These are phyloP conservation scores for Lucilia sericata DNA, from an alignment of 1,140 invertebrate species.

Conservation along the genomic window DNA sequence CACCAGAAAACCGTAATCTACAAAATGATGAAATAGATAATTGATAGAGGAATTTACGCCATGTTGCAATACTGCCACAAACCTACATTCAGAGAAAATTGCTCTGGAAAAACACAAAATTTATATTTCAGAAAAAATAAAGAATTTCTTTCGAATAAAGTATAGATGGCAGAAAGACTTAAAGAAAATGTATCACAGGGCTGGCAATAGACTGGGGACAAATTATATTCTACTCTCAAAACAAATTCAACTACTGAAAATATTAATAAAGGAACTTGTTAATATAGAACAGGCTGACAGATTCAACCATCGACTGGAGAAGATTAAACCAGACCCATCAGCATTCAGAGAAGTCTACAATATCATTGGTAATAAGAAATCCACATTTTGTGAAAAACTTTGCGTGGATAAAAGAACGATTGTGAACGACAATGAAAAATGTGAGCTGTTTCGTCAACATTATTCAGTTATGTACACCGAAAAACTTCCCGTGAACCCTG, in stretches of 20 bases:
- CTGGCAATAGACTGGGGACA: neutral
- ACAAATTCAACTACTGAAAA: conserved; percentile 28
- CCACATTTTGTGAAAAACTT: neutral
- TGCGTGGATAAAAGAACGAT: neutral
- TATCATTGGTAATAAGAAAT: neutral
- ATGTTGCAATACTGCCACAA: neutral
- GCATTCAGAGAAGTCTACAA: conserved; percentile 4
- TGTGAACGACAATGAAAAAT: neutral
- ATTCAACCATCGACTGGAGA: neutral
- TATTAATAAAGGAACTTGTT: neutral
- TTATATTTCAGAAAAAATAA: no score
- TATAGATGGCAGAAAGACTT: conserved; percentile 1
- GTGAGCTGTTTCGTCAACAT: neutral
- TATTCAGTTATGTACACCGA: neutral
- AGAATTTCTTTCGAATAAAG: neutral
- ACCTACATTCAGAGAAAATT: neutral
- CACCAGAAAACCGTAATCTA: neutral
- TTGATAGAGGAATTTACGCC: neutral
- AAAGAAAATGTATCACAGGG: neutral
- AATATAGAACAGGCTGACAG: neutral
- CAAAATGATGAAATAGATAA: neutral
- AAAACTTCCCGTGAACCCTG: neutral
- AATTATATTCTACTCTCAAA: conserved; percentile 1
- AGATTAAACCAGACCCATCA: conserved; percentile 5
- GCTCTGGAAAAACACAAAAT: no score